Evolutionary conservation across 2,797 vertebrate genomes (phyloP).

Genomic region (Microctenopoma lineatum): DNA sequence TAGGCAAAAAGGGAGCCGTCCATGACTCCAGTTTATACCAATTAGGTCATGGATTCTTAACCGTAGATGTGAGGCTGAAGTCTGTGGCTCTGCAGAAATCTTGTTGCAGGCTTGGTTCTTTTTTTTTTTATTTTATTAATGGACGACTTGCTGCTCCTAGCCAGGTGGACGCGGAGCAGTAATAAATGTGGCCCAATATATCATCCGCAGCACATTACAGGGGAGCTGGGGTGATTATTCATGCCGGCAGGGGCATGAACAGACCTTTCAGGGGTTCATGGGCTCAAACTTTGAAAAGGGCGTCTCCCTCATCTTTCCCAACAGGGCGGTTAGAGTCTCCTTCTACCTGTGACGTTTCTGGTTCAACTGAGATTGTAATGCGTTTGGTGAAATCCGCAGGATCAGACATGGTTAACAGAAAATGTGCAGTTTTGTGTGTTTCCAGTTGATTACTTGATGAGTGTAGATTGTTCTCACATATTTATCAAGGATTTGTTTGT

Average conservation of each 20-base stretch:
- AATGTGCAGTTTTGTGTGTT: constrained; percentile 6
- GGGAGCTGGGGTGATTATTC: constrained; percentile 82
- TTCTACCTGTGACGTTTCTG: constrained; percentile 29
- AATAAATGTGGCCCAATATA: constrained; percentile 85
- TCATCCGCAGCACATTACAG: constrained; percentile 83
- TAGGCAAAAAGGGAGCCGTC: constrained; percentile 39
- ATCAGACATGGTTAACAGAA: constrained; percentile 22
- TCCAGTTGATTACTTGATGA: constrained; percentile 58
- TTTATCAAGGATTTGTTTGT: constrained; percentile 65
- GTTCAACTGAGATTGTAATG: constrained; percentile 28
- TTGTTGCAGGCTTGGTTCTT: constrained; percentile 42
- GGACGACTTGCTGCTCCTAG: constrained; percentile 78
- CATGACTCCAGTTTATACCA: constrained; percentile 65
- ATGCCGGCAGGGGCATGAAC: constrained; percentile 80
- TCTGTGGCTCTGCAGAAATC: constrained; percentile 66
- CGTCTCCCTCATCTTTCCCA: constrained; percentile 76
- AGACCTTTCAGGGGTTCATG: constrained; percentile 83
- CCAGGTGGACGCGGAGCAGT: constrained; percentile 81
- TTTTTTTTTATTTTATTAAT: constrained; percentile 73
- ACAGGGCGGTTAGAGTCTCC: constrained; percentile 58
- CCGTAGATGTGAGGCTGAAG: constrained; percentile 56
- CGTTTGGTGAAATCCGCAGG: constrained; percentile 18
- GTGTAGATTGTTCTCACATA: constrained; percentile 39
- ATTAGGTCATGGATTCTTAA: constrained; percentile 69
- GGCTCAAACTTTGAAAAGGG: constrained; percentile 83